Evolutionary conservation across 2,888 invertebrate genomes (phyloP), one percentile per base, ranked within the genome.

Genomic region (Polyploca ridens): DNA sequence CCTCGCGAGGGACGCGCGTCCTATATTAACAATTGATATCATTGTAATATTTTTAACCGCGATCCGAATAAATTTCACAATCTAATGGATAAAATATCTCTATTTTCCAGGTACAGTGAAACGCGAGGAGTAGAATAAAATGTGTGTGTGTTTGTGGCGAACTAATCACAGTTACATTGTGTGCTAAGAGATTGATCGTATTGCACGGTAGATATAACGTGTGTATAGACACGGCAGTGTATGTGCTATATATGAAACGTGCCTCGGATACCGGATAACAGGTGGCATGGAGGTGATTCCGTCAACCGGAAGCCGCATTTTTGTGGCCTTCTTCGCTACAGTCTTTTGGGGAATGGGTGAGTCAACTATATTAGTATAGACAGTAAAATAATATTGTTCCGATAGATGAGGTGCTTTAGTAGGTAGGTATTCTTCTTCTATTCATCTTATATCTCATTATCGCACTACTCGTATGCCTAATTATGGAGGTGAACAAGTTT

Each of bases 331-430:
- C 82, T 88, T 93, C 76, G 89, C 90, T 72, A 90, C 90, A 27
- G 86, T 90, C 69, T 91, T 93, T 72, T 93, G 93, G 93, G 91
- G 91, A 74, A 91, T 93, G 85, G 93, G 93, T 94, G 74, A 91
- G 93, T 86, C 67, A 58, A 58, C 33, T 41, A 16, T 54, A 54
- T 19, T 19, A 10, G 54, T 54, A 46, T n/a, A 10, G 1, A n/a
- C 10, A 10, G 6, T n/a, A 54, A 13, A 41, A 41, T 13, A 1
- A 38, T 35, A 35, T 35, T 6, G 1, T 35, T 35, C 5, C 7
- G 35, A 35, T 38, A 38, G 8, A 10, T 8, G 8, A 38, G 10
- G 38, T 38, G 7, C 35, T 35, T 35, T 35, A 35, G 35, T 35
- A 35, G 27, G 27, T 27, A 27, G 27, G 1, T 27, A 27, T 35